Evolutionary conservation across 2,888 invertebrate genomes (phyloP), one percentile per base, ranked within the genome.

Genomic region (Perdita meconis): DNA sequence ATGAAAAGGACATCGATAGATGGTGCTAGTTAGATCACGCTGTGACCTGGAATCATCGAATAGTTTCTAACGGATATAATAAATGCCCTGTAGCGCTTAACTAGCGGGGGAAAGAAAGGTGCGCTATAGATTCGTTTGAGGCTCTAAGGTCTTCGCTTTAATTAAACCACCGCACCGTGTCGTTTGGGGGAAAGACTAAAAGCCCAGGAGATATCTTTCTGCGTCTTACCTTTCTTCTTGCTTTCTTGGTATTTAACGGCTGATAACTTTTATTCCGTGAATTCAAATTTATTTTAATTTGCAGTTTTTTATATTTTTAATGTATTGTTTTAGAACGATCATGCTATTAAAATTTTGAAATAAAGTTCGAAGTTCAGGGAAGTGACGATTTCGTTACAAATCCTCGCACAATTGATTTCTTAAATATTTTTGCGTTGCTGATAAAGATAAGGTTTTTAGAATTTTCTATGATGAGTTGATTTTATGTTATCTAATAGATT

Each of bases 21-120:
- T 10, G 57, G 12, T 5, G 55, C 13, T 56, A 53, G 50, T 71
- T 72, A 60, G 13, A 55, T 22, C 24, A 40, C 42, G 30, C 40
- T 22, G 38, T 70, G 75, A 78, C 75, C 67, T 56, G 81, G 60
- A 81, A 78, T 70, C 59, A 74, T 70, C 47, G 63, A 64, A 57
- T 44, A 56, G 36, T 38, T 61, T 1, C 34, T 26, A 16, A n/a
- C 19, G 47, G 55, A 61, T 40, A 24, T 51, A 53, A 76, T 80
- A 5, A 19, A 40, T 53, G 26, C 19, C 24, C n/a, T 38, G 0
- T 12, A 40, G 10, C 16, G 34, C 13, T 50, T 38, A 30, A 63
- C 10, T 30, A 53, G 5, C 12, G 16, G 19, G 12, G 36, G 8
- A 12, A 44, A 53, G 16, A 30, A 57, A 44, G 40, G 22, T 16